Evolutionary conservation across 2,113 vertebrate genomes (phyloP), one percentile per base, ranked within the genome.

Genomic region (Vicugna pacos): DNA sequence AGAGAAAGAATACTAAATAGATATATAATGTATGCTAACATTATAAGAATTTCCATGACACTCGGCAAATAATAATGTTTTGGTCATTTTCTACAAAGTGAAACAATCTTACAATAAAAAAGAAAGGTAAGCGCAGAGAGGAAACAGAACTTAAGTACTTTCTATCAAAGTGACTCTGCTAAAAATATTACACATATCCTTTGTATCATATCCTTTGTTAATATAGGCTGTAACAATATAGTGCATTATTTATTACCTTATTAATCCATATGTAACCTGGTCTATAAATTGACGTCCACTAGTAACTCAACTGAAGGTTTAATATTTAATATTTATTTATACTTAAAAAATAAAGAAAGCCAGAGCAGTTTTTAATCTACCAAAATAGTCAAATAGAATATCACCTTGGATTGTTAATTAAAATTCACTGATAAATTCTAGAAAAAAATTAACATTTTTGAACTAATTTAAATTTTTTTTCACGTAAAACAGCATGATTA

Each of bases 221-320:
- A 86, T 58, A n/a, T 2, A 81, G 20, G 28, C 12, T 3, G 28
- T 19, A 79, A 46, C 0, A n/a, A 54, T 15, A 15, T 9, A 35
- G n/a, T 35, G 7, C 85, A 7, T 35, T 69, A 87, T 56, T 76
- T 35, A 52, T 50, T 73, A 80, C 52, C 76, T 35, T 24, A 35
- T 56, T 26, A 79, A 79, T 13, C 52, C 20, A 9, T 26, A 52
- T 56, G n/a, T 56, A 56, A 79, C n/a, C 82, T 46, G n/a, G 24
- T 70, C 62, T 73, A 70, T 77, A 96, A 77, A 75, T 76, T 87
- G 52, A 69, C 52, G 2, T 60, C 81, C 73, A 89, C 56, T 32
- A 80, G 42, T 28, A 95, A 38, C 67, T 88, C 69, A 92, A 58
- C 20, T 26, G 65, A 75, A 96, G 15, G 38, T 62, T 95, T 89